phyloP scores from a whole-genome alignment of 1,140 invertebrate genomes.

The Psix sp. region DNA sequence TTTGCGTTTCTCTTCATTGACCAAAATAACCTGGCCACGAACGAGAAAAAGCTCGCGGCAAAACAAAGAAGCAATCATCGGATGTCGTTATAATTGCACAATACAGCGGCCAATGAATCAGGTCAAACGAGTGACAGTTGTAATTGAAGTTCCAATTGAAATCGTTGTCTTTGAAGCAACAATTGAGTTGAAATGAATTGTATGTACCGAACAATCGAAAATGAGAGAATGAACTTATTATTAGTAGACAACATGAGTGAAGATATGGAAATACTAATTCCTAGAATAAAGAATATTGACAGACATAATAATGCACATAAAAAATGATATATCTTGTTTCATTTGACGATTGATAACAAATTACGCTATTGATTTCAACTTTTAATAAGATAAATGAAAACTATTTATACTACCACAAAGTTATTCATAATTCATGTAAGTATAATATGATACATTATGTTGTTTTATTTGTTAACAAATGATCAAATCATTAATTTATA shows the following conservation, averaged over 20 bases:
- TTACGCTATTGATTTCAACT: no score
- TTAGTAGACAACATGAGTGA: conserved; percentile 18
- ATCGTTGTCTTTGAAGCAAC: conserved; percentile 27
- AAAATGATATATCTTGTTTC: no score
- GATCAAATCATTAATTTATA: no score
- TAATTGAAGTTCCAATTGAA: conserved; percentile 40
- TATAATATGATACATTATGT: no score
- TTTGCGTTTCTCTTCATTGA: not conserved
- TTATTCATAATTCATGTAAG: no score
- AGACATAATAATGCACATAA: not conserved
- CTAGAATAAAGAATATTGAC: conserved; percentile 19
- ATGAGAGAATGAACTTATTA: conserved; percentile 43
- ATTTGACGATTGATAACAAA: no score
- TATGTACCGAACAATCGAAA: conserved; percentile 32
- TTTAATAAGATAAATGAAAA: no score
- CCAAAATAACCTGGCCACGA: not conserved
- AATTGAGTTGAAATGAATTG: conserved; percentile 38
- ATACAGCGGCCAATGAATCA: conserved; percentile 20
- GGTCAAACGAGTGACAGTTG: conserved; percentile 24
- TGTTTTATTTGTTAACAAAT: no score
- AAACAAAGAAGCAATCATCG: conserved; percentile 23
- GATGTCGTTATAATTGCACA: conserved; percentile 17
- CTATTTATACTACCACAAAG: no score
- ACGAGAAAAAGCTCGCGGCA: conserved; percentile 7
- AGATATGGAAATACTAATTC: conserved; percentile 23